Evolutionary conservation across 2,888 invertebrate species (phyloP).

Genomic region (Andrena marginata): DNA sequence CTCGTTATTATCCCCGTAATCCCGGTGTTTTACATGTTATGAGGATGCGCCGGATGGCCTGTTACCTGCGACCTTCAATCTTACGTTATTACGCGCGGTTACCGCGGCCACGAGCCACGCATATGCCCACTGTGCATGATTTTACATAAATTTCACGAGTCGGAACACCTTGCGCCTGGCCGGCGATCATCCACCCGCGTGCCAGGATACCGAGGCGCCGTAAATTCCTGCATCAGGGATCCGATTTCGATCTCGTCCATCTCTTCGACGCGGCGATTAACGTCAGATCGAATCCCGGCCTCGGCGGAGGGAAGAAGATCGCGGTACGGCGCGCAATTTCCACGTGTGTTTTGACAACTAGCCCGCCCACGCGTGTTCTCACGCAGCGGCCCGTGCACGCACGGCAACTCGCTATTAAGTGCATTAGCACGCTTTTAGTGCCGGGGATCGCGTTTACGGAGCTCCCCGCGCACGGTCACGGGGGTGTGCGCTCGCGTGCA

Average conservation of each 20-base stretch:
- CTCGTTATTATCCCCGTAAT: slow-evolving; percentile 80
- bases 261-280: neutral
- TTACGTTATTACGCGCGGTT: slow-evolving; percentile 76
- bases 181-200: neutral
- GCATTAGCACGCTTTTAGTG: slow-evolving; percentile 82
- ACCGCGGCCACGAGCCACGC: slow-evolving; percentile 30
- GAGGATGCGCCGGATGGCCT: slow-evolving; percentile 72
- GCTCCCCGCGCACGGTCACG: slow-evolving; percentile 56
- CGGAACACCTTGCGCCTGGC: slow-evolving; percentile 48
- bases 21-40: slow-evolving; percentile 82
- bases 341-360: slow-evolving; percentile 81
- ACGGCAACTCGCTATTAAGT: slow-evolving; percentile 83
- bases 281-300: neutral
- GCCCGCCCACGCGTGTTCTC: slow-evolving; percentile 79
- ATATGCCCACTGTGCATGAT: slow-evolving; percentile 72
- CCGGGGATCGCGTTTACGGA: slow-evolving; percentile 62
- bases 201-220: neutral
- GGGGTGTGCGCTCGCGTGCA: slow-evolving; percentile 59
- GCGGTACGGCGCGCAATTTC: slow-evolving; percentile 44
- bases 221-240: slow-evolving; percentile 12
- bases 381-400: slow-evolving; percentile 74
- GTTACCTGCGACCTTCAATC: slow-evolving; percentile 79
- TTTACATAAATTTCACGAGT: slow-evolving; percentile 80
- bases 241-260: neutral
- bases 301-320: neutral